phyloP scores from a whole-genome alignment of 2,113 vertebrate genomes.

The Poeciliopsis turrubarensis region DNA sequence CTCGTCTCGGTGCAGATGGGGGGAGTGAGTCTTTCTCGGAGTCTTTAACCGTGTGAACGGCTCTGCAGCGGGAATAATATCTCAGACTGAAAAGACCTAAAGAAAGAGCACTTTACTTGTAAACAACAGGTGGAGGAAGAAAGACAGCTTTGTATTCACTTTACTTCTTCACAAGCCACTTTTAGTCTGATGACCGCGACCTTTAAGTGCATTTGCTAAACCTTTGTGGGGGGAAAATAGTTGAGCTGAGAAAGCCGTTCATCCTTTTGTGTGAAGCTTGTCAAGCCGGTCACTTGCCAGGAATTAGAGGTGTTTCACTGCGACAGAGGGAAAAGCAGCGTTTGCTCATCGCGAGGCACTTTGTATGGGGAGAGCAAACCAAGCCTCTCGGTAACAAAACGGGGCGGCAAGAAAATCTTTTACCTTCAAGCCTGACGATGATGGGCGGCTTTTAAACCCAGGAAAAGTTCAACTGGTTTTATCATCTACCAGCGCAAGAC shows the following conservation, averaged over 20 bases:
- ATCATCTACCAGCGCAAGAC: too few species aligned
- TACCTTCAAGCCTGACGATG: background rate
- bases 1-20: slow-evolving; percentile 32
- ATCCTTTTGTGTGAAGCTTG: background rate
- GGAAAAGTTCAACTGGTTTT: too few species aligned
- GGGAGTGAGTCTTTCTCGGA: slow-evolving; percentile 30
- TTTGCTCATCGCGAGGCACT: background rate
- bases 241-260: background rate
- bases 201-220: background rate
- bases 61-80: background rate
- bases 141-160: background rate
- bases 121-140: background rate
- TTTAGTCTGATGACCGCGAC: background rate
- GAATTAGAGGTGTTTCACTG: background rate
- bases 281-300: background rate
- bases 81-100: background rate
- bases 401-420: background rate
- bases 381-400: background rate
- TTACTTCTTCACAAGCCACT: background rate
- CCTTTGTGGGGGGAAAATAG: background rate
- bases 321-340: background rate
- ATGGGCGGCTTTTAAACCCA: too few species aligned
- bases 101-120: background rate
- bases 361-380: background rate
- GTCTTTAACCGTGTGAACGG: background rate